A percentile compares a stretch with the other conserved stretches of the same genome.
These are phyloP conservation scores for Stenurella melanura DNA, from an alignment of 2,888 invertebrate genomes.

Conservation along the genomic window DNA sequence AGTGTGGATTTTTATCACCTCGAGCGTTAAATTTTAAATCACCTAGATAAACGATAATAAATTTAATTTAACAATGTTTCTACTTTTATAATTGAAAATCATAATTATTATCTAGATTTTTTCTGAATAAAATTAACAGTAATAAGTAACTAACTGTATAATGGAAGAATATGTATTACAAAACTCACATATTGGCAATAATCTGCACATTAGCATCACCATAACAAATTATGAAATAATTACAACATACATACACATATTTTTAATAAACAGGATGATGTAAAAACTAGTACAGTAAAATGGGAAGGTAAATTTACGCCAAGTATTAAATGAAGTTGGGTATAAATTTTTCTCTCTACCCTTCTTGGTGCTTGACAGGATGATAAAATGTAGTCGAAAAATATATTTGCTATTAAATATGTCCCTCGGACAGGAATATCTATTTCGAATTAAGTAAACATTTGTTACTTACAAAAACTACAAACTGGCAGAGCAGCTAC, in stretches of 20 bases:
- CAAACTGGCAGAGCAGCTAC: no score
- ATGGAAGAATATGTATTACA: neutral
- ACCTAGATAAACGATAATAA: neutral
- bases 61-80: neutral
- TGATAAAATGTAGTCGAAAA: no score
- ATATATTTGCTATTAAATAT: no score
- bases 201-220: neutral
- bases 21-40: neutral
- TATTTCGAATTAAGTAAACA: no score
- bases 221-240: constrained; percentile 17
- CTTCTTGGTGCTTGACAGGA: no score
- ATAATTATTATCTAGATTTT: neutral
- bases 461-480: no score
- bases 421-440: no score
- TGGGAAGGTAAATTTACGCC: no score
- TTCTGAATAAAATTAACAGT: neutral
- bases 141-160: neutral
- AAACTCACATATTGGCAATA: neutral
- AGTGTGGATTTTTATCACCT: neutral
- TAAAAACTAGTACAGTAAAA: no score
- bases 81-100: neutral
- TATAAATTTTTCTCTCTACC: no score
- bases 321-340: no score
- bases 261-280: no score
- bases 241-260: neutral